These are phyloP conservation scores for Nyctibius grandis DNA, from an alignment of 2,797 vertebrate genomes.

Conservation along the genomic window DNA sequence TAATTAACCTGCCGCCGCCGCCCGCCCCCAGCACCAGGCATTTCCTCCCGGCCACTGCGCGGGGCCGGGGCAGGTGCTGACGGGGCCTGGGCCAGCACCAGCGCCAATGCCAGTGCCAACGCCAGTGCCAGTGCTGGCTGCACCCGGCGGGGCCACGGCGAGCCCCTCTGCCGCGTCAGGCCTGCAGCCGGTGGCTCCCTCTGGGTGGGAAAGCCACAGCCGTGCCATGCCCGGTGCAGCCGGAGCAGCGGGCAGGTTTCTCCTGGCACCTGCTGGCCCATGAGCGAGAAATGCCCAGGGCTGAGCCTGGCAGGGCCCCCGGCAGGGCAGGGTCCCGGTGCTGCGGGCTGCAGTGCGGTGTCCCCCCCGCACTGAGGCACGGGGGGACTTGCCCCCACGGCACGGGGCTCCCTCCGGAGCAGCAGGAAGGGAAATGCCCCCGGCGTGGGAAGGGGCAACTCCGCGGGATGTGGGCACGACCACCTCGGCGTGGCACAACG, in stretches of 20 bases:
- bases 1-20: slow-evolving; percentile 44
- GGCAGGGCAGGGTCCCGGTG: background rate
- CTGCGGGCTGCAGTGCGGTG: accelerated
- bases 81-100: background rate
- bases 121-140: background rate
- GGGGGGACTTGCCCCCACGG: accelerated
- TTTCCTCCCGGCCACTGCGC: background rate
- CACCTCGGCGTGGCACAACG: too few relatives aligned
- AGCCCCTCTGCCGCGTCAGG: background rate
- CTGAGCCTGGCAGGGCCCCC: background rate
- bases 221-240: accelerated
- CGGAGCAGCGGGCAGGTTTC: background rate
- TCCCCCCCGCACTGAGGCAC: background rate
- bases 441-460: background rate
- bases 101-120: background rate
- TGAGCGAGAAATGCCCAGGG: background rate
- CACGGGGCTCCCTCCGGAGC: background rate
- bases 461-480: accelerated
- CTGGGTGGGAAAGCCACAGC: background rate
- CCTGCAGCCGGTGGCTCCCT: background rate
- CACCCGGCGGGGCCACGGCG: accelerated
- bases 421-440: background rate
- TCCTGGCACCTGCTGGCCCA: background rate
- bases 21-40: slow-evolving; percentile 11
- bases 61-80: background rate